A percentile compares a stretch with the other conserved stretches of the same genome.
These are phyloP conservation scores for Sitta europaea DNA, from an alignment of 2,113 vertebrate species.

Conservation along the genomic window DNA sequence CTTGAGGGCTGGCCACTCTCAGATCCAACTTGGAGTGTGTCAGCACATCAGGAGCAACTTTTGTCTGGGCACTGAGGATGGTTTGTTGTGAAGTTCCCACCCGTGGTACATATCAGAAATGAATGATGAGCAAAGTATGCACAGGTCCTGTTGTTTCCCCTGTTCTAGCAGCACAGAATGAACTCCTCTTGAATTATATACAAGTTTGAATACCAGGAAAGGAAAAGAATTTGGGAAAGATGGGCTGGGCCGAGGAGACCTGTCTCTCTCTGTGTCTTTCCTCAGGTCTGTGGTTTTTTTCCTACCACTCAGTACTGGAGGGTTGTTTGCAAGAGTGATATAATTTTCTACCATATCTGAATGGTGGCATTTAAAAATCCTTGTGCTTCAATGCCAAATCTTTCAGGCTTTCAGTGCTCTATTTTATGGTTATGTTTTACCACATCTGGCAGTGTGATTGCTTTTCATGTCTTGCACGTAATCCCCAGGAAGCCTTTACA, in stretches of 20 bases:
- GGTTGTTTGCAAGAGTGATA: not conserved
- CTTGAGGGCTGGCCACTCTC: accelerated
- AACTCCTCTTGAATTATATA: not conserved
- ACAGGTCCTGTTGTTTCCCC: not conserved
- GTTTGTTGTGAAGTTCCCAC: not conserved
- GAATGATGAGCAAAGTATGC: accelerated
- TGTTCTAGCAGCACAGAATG: not conserved
- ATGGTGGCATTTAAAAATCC: not conserved
- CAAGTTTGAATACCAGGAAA: not conserved
- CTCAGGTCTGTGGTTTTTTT: not conserved
- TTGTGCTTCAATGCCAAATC: not conserved
- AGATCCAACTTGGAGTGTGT: accelerated
- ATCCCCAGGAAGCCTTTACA: not conserved
- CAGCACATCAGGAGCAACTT: not conserved
- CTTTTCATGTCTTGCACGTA: not conserved
- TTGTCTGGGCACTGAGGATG: not conserved
- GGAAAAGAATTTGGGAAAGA: not conserved
- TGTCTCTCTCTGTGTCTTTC: not conserved
- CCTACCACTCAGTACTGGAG: not conserved
- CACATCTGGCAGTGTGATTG: not conserved
- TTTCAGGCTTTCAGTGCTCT: not conserved
- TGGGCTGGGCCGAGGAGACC: not conserved
- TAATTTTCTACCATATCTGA: not conserved
- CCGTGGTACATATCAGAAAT: not conserved
- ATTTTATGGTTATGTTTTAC: not conserved